phyloP scores from a whole-genome alignment of 1,140 invertebrate genomes.

The Aphelinus certus region DNA sequence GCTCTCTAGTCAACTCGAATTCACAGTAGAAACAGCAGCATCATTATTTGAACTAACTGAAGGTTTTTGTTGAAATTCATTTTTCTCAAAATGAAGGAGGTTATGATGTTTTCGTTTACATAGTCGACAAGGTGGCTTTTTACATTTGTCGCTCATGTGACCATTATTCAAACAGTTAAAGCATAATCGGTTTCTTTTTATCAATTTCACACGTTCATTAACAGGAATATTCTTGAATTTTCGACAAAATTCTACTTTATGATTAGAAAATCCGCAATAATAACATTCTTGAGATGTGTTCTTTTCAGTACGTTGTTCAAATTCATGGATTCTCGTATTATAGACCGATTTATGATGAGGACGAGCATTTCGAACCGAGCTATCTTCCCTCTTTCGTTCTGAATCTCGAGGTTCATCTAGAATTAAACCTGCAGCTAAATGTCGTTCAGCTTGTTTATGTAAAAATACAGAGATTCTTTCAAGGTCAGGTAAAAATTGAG shows the following conservation, averaged over 20 bases:
- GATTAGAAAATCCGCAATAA: neutral
- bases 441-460: neutral
- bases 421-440: neutral
- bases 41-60: neutral
- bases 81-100: neutral
- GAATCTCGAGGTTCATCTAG: neutral
- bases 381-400: neutral
- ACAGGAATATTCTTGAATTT: neutral
- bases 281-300: neutral
- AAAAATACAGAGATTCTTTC: conserved; percentile 7
- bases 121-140: neutral
- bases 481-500: neutral
- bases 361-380: no score
- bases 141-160: neutral
- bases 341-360: no score
- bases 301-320: neutral
- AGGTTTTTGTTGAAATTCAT: conserved; percentile 7
- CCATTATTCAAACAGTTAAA: neutral
- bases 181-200: neutral
- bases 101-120: neutral
- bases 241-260: neutral
- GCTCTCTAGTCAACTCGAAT: conserved; percentile 13
- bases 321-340: neutral
- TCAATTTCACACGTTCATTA: neutral
- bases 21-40: neutral